Base-by-base conservation (phyloP, 1,140 invertebrate genomes). In the Nixonia krombeini region DNA sequence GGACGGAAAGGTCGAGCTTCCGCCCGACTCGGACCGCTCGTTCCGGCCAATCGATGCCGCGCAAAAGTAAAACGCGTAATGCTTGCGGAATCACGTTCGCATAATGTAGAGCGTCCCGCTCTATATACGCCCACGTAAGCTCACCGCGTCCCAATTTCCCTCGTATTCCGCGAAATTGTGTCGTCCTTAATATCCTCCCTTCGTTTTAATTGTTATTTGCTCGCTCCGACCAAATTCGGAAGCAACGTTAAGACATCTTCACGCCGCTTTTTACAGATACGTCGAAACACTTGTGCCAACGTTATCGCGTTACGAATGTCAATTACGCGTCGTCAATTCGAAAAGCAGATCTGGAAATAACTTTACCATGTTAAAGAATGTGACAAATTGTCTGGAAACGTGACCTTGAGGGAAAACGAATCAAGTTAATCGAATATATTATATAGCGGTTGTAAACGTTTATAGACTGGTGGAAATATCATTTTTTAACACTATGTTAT, bases 1-100 rank as follows among this genome's bases (percentile, higher is more conserved):
- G 31, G 46, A 56, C 45, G 50, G 13, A 62, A 68, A 57, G 58
- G 42, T 62, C 64, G 51, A 41, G 50, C 57, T 58, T 62, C 53
- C 65, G 51, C 40, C 52, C 53, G 41, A n/a, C 33, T 18, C 23
- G 1, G 29, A 29, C 35, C 49, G 18, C 0, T 37, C 45, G 40
- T 47, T 16, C 57, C 51, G 61, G 52, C 23, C 58, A 52, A 58
- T 62, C 53, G 65, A 62, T 68, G 58, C 58, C 58, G 51, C 49
- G 58, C 31, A n/a, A 57, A 68, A 56, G 59, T 52, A 29, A 41
- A 61, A 56, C 42, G 38, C 53, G 42, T 45, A 47, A 53, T 42
- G 45, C 53, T 52, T 41, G 47, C 46, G 10, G 38, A 45, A 55
- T 65, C 53, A 45, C 61, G 46, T 57, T 56, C 52, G 9, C 23